Evolutionary conservation across 2,113 vertebrate genomes (phyloP).

Genomic region (Dermatemys mawii): DNA sequence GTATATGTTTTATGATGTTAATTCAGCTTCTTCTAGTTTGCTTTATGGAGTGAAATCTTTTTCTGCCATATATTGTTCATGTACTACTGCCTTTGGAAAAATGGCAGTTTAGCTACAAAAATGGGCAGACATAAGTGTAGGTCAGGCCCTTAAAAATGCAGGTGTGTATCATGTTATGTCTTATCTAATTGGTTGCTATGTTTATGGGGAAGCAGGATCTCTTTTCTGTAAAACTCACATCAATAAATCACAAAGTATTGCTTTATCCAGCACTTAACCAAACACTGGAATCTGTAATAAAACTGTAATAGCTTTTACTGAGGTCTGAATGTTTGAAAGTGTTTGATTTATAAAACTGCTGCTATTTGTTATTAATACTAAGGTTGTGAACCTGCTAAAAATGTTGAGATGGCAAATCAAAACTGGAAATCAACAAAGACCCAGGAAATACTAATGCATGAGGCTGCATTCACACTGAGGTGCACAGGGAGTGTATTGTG

Average conservation of each 20-base stretch:
- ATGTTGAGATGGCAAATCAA: background rate
- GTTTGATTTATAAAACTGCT: slow-evolving; percentile 23
- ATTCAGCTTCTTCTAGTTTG: background rate
- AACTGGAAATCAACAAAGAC: slow-evolving; percentile 10
- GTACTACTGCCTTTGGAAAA: background rate
- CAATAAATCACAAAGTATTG: background rate
- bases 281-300: background rate
- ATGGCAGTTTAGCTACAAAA: background rate
- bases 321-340: slow-evolving; percentile 17
- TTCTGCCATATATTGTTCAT: background rate
- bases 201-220: background rate
- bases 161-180: background rate
- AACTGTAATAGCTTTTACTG: slow-evolving; percentile 2
- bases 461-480: background rate
- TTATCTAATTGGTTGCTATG: background rate
- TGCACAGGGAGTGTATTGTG: background rate
- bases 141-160: background rate
- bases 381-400: background rate
- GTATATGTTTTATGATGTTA: background rate
- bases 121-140: background rate
- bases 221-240: background rate
- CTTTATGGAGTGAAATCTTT: background rate
- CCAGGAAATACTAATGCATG: background rate
- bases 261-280: background rate
- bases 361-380: background rate